phyloP scores from a whole-genome alignment of 2,888 invertebrate genomes.

The Ornithoptera alexandrae region DNA sequence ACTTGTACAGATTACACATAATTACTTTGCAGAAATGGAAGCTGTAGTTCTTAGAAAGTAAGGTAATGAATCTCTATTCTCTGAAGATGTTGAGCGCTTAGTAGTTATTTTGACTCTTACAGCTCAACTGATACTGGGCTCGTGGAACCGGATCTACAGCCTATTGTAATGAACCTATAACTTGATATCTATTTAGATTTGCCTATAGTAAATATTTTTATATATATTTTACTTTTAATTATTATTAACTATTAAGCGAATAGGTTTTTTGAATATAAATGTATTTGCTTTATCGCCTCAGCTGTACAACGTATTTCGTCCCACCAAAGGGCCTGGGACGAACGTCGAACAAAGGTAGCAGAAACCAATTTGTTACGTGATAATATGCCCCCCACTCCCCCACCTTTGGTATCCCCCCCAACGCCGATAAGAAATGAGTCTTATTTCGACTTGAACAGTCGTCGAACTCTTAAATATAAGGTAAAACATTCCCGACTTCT shows the following conservation, averaged over 20 bases:
- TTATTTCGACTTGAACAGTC: conserved; percentile 48
- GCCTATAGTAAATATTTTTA: too few relatives aligned
- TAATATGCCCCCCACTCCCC: conserved; percentile 64
- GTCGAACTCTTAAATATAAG: conserved; percentile 50
- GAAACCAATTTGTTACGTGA: conserved; percentile 80
- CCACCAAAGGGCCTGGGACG: conserved; percentile 58
- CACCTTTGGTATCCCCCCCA: conserved; percentile 27
- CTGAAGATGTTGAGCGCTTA: too few relatives aligned
- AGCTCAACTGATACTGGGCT: too few relatives aligned
- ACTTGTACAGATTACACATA: too few relatives aligned
- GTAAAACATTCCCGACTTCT: conserved; percentile 33
- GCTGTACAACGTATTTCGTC: conserved; percentile 40
- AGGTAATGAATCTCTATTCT: too few relatives aligned
- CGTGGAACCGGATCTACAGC: too few relatives aligned
- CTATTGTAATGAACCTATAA: too few relatives aligned
- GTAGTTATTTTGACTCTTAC: too few relatives aligned
- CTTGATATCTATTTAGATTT: too few relatives aligned
- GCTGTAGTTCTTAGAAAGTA: too few relatives aligned
- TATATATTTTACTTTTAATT: neutral
- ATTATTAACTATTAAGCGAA: neutral
- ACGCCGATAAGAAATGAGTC: conserved; percentile 53
- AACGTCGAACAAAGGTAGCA: conserved; percentile 73
- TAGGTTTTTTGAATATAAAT: neutral
- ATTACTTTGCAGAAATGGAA: too few relatives aligned
- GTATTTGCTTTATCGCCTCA: conserved; percentile 1